A percentile compares a stretch with the other conserved stretches of the same genome.
Evolutionary conservation across 2,888 invertebrate genomes (phyloP).

Genomic region (Entomobrya proxima): DNA sequence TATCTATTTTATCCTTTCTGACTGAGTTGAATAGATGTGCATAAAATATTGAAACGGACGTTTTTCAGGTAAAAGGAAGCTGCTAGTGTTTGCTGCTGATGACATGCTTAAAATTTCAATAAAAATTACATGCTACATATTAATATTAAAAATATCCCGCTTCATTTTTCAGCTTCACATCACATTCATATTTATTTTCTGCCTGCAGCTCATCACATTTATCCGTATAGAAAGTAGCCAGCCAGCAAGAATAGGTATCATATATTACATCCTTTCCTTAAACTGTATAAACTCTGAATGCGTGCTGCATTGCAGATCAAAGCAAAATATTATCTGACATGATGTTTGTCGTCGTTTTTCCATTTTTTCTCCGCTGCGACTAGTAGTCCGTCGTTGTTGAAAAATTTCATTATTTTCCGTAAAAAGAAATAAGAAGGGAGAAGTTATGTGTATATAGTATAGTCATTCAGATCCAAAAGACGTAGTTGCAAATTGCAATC

Average conservation of each 20-base stretch:
- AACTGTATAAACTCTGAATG: slow-evolving; percentile 40
- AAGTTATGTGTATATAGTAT: background rate
- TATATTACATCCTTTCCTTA: background rate
- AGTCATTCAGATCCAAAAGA: background rate
- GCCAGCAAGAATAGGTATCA: no score
- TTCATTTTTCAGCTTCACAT: background rate
- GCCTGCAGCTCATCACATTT: background rate
- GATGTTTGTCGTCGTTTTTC: slow-evolving; percentile 20
- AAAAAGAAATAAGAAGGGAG: slow-evolving; percentile 24
- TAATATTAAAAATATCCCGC: background rate
- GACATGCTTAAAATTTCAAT: no score
- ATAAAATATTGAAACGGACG: background rate
- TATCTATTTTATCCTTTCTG: background rate
- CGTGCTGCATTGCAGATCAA: slow-evolving; percentile 67
- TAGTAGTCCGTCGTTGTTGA: slow-evolving; percentile 11
- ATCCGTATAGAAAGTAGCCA: slow-evolving; percentile 1
- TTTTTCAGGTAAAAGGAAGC: no score
- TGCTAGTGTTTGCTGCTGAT: no score
- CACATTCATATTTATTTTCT: slow-evolving; percentile 13
- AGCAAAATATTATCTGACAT: slow-evolving; percentile 17
- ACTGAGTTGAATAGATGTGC: no score
- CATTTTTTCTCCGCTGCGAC: background rate
- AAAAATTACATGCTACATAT: background rate
- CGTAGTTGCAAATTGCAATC: background rate
- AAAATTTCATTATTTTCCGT: slow-evolving; percentile 42